Conservation (phyloP, 2,888 invertebrate genomes). For the Gymnosoma rotundatum region DNA sequence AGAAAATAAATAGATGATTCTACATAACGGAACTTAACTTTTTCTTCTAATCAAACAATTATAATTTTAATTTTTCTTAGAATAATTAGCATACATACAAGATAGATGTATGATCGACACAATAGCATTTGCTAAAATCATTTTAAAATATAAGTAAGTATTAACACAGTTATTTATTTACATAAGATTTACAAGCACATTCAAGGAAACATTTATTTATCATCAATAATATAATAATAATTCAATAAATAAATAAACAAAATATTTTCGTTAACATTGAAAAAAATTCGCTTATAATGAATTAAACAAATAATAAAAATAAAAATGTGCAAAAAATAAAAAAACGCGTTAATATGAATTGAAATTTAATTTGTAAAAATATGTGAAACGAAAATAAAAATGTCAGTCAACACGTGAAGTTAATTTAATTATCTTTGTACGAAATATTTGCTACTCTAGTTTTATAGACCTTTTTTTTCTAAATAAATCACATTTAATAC, state of each 20-base stretch:
- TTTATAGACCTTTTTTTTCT: background rate
- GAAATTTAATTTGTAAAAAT: conserved; percentile 4
- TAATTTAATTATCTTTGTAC: conserved; percentile 11
- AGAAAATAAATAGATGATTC: no score
- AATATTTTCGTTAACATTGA: conserved; percentile 20
- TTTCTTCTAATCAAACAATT: background rate
- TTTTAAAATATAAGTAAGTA: background rate
- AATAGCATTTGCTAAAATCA: background rate
- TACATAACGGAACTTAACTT: background rate
- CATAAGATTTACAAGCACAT: background rate
- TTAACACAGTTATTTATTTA: background rate
- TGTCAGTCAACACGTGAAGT: conserved; percentile 30
- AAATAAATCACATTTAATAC: background rate
- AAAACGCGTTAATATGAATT: background rate
- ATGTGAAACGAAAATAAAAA: background rate
- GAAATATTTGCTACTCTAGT: background rate
- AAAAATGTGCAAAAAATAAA: background rate
- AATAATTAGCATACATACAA: background rate
- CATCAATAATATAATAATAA: background rate
- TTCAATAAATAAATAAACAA: background rate
- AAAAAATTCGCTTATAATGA: background rate
- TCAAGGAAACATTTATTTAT: conserved; percentile 13
- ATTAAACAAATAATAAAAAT: background rate
- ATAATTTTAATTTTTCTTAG: background rate
- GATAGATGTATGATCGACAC: background rate